A percentile compares a stretch with the other conserved stretches of the same genome.
Conservation (phyloP, 2,888 invertebrate species). For the Agriopis leucophaearia region DNA sequence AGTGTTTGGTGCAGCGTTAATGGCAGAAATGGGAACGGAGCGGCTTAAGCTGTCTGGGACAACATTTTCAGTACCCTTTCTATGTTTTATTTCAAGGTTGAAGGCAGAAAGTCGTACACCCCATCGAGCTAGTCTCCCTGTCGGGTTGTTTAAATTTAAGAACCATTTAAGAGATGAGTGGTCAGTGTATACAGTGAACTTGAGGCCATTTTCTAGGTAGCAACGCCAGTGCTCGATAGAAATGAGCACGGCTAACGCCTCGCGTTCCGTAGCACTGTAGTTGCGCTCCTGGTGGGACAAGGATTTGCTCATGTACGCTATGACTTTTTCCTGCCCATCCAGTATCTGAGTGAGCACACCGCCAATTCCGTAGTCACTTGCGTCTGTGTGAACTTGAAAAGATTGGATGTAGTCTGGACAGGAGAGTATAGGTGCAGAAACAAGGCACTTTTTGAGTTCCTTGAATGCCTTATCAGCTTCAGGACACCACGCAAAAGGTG, state of each 20-base stretch:
- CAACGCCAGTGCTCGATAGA: background rate
- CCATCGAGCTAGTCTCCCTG: background rate
- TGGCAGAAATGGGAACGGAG: background rate
- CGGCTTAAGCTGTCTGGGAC: background rate
- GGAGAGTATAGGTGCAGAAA: background rate
- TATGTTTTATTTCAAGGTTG: background rate
- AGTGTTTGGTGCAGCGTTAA: background rate
- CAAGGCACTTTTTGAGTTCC: background rate
- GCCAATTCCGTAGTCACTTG: background rate
- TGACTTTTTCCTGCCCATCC: background rate
- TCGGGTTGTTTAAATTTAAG: background rate
- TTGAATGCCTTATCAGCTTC: background rate
- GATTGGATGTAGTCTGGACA: background rate
- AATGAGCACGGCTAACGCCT: background rate
- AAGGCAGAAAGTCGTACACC: background rate
- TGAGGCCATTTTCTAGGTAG: background rate
- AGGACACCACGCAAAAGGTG: background rate
- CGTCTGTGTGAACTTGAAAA: background rate
- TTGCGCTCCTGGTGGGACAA: too few relatives aligned
- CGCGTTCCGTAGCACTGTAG: conserved; percentile 15
- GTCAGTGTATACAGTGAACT: conserved; percentile 1
- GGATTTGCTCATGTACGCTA: too few relatives aligned
- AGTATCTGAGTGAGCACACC: background rate
- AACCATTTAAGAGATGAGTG: background rate
- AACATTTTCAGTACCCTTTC: background rate